Evolutionary conservation across 1,140 invertebrate species (phyloP), one percentile per base, ranked within the genome.

Genomic region (Aphelinus atriplicis): DNA sequence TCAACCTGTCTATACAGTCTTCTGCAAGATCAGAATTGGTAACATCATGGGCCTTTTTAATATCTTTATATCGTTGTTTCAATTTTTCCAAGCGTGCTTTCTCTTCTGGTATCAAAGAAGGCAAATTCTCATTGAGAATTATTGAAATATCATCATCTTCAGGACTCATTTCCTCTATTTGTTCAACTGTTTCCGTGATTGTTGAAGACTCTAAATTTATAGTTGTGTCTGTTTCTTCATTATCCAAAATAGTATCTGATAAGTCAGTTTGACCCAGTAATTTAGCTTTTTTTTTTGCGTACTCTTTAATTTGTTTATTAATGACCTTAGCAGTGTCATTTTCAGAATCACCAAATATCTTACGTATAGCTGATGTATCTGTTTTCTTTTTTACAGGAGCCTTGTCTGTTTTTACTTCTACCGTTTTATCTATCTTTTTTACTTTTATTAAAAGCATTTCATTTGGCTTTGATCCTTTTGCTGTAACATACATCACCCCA

Each of bases 401-500:
- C 50, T 81, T 82, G 10, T 84, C 82, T 4, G 73, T 77, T 75
- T 83, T 88, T 26, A 81, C 84, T 0, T 87, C 85, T 1, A 66
- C 6, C n/a, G 78, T 75, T 76, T 88, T 88, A 42, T 87, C 84
- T 83, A 88, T 85, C 75, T 86, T 88, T 75, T 87, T 88, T 3
- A 88, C 86, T 77, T 88, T 88, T 3, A 88, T 85, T 26, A 88
- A 79, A 60, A 88, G 78, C 71, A 88, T 51, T 77, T 88, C 86
- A 75, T 88, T 88, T 0, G 87, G 86, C 58, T 84, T 87, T 1
- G 85, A 79, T 47, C 87, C 87, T 48, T 87, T 86, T 3, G 87
- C 83, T n/a, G 86, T 88, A 45, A 88, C 86, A 58, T 88, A 88
- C 85, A 88, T 87, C 45, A 88, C 82, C 10, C 86, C 86, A 74